A percentile compares a stretch with the other conserved stretches of the same genome.
Evolutionary conservation across 2,797 vertebrate genomes (phyloP).

Genomic region (Squalus acanthias): DNA sequence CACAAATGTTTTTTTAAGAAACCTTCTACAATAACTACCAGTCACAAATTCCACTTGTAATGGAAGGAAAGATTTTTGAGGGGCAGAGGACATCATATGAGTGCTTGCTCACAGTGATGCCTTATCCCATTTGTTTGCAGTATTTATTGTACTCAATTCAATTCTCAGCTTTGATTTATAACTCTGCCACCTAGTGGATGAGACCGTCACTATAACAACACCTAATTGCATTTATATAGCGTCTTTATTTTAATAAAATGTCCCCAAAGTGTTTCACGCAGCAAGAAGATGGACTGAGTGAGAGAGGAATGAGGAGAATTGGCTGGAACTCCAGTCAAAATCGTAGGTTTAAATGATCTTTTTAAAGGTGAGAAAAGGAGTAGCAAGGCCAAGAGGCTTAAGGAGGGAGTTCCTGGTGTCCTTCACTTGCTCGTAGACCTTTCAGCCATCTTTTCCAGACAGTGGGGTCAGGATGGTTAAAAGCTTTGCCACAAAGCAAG

Average conservation of each 20-base stretch:
- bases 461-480: neutral
- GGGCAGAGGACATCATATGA: neutral
- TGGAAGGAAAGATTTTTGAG: neutral
- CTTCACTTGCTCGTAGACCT: too few relatives aligned
- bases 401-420: neutral
- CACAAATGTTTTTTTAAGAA: too few relatives aligned
- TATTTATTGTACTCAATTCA: neutral
- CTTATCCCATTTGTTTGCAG: neutral
- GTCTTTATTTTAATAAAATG: neutral
- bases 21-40: neutral
- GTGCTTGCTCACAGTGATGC: neutral
- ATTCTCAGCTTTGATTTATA: neutral
- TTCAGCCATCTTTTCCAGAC: neutral
- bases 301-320: neutral
- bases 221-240: neutral
- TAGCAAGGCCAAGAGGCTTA: neutral
- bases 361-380: neutral
- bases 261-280: neutral
- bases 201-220: neutral
- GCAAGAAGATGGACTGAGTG: neutral
- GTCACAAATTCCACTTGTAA: neutral
- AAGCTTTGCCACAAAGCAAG: neutral
- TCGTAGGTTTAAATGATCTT: neutral
- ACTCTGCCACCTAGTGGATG: neutral
- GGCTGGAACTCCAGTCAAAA: neutral